These are phyloP conservation scores for Phoenicopterus ruber DNA, from an alignment of 2,113 vertebrate genomes.

Conservation along the genomic window DNA sequence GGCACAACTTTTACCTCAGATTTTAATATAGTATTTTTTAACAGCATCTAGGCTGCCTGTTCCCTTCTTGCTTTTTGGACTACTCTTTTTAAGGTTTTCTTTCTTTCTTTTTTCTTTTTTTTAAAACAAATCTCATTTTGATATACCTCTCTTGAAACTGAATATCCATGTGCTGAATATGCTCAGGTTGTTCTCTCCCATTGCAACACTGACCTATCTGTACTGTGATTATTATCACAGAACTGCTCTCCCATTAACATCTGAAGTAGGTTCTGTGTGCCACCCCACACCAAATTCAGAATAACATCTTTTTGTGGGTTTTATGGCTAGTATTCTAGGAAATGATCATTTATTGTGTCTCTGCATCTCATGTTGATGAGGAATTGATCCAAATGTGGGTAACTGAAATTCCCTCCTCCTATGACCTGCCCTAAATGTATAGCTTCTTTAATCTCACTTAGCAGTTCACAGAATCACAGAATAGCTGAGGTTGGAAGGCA, in stretches of 20 bases:
- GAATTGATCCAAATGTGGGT: not conserved
- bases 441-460: not conserved
- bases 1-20: not conserved
- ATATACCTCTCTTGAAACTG: not conserved
- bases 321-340: not conserved
- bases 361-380: not conserved
- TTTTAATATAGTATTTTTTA: not conserved
- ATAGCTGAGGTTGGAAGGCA: not conserved
- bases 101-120: not conserved
- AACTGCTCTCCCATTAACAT: not conserved
- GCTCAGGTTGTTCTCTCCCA: not conserved
- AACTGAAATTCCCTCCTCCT: not conserved
- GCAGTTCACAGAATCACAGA: not conserved
- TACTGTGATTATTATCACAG: not conserved
- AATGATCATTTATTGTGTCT: not conserved
- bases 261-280: not conserved
- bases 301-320: not conserved
- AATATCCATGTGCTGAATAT: not conserved
- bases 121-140: not conserved
- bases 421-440: not conserved
- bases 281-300: not conserved
- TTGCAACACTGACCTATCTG: not conserved
- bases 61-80: not conserved
- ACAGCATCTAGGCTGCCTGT: not conserved
- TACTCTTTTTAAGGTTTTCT: not conserved